These are phyloP conservation scores for Protonemura montana DNA, from an alignment of 2,888 invertebrate genomes.

Conservation along the genomic window DNA sequence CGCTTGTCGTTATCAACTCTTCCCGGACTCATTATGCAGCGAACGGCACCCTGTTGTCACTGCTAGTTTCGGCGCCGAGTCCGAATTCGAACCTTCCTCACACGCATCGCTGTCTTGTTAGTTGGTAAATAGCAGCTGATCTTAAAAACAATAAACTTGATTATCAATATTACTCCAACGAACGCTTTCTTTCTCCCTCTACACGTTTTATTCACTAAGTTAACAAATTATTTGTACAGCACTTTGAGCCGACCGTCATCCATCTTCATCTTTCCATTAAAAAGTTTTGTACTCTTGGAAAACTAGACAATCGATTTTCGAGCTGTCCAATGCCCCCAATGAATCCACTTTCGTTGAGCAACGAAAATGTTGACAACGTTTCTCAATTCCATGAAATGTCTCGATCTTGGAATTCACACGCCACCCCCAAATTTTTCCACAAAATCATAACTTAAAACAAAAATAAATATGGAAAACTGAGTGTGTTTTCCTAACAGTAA, in stretches of 20 bases:
- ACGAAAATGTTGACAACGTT: background rate
- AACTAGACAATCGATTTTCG: background rate
- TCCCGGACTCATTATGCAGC: background rate
- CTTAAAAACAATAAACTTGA: background rate
- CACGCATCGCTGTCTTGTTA: background rate
- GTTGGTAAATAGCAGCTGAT: background rate
- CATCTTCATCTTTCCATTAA: constrained; percentile 7
- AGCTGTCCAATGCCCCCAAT: background rate
- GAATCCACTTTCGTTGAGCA: background rate
- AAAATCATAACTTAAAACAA: background rate
- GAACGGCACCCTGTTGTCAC: background rate
- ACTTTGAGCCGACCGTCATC: constrained; percentile 7
- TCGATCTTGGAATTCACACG: background rate
- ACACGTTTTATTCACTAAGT: background rate
- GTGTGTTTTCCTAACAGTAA: background rate
- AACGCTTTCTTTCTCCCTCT: background rate
- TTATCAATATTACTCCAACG: background rate
- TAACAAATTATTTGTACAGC: background rate
- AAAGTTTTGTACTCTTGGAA: background rate
- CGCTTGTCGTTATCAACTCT: background rate
- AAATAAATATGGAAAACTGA: background rate
- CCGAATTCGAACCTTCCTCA: background rate
- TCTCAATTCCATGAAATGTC: background rate
- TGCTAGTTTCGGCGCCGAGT: background rate
- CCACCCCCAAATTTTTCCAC: background rate